Evolutionary conservation across 2,888 invertebrate species (phyloP).

Genomic region (Calameuta idolon): DNA sequence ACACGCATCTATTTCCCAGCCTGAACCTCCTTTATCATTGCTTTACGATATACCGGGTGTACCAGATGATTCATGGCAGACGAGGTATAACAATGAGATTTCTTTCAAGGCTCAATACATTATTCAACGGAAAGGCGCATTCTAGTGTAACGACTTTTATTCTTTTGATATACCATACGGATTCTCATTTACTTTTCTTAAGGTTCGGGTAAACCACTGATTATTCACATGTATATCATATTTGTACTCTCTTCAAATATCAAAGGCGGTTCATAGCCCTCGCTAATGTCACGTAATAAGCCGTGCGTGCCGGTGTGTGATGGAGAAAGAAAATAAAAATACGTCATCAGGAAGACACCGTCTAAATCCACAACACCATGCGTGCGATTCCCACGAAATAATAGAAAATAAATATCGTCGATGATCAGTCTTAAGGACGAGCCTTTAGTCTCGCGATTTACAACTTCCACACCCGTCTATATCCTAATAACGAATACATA

Average conservation of each 20-base stretch:
- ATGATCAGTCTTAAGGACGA: slow-evolving; percentile 24
- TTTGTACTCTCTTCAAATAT: not conserved
- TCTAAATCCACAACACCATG: slow-evolving; percentile 40
- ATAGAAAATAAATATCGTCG: slow-evolving; percentile 58
- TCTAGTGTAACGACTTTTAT: not conserved
- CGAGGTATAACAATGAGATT: not conserved
- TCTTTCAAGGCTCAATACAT: not conserved
- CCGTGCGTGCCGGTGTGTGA: slow-evolving; percentile 30
- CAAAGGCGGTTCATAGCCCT: slow-evolving; percentile 13
- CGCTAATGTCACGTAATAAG: slow-evolving; percentile 16
- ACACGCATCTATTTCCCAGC: slow-evolving; percentile 39
- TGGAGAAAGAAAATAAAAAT: slow-evolving; percentile 49
- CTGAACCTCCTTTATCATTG: not conserved
- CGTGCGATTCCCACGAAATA: slow-evolving; percentile 54
- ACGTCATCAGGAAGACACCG: slow-evolving; percentile 38
- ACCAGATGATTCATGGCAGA: not conserved
- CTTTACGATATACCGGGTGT: slow-evolving; percentile 10
- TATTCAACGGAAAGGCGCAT: not conserved
- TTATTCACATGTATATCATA: not conserved
- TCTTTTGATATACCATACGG: not conserved
- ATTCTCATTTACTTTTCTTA: not conserved
- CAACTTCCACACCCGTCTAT: not conserved
- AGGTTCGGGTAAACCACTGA: not conserved
- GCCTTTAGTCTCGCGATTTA: not conserved
- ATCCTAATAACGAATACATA: not conserved